These are phyloP conservation scores for Ageneiosus marmoratus DNA, from an alignment of 2,113 vertebrate species.

Conservation along the genomic window DNA sequence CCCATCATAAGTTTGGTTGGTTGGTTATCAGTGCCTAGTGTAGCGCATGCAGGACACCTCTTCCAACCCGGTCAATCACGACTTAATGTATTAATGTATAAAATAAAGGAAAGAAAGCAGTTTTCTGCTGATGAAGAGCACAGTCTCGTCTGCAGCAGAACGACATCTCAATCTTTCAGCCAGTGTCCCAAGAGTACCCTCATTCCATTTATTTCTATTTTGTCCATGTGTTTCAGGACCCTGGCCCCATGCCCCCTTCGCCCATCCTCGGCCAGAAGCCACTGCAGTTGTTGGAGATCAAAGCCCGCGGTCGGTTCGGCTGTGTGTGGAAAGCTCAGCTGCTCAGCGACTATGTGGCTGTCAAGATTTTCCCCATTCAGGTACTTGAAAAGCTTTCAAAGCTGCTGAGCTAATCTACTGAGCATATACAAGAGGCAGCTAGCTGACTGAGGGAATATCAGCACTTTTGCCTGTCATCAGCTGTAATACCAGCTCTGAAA, in stretches of 20 bases:
- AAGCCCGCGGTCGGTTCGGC: conserved; percentile 95
- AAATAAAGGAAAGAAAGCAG: too few species aligned
- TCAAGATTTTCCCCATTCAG: conserved; percentile 98
- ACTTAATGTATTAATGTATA: too few species aligned
- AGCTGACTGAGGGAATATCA: conserved; percentile 5
- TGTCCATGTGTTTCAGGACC: conserved; percentile 76
- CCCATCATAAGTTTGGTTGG: background rate
- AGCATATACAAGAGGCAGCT: conserved; percentile 34
- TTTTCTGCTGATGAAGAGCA: too few species aligned
- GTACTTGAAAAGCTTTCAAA: conserved; percentile 63
- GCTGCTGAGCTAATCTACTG: conserved; percentile 28
- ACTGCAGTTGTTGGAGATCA: conserved; percentile 92
- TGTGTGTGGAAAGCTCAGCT: conserved; percentile 98
- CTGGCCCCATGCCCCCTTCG: conserved; percentile 90
- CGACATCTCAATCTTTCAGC: background rate
- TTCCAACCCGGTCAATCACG: too few species aligned
- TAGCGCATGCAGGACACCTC: background rate
- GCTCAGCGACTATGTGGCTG: conserved; percentile 91
- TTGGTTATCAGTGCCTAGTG: background rate
- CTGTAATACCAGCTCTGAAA: background rate
- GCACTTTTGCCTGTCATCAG: conserved; percentile 18
- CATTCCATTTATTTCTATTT: background rate
- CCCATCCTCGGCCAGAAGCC: conserved; percentile 91
- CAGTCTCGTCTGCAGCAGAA: too few species aligned
- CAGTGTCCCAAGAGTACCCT: background rate